Percentiles rank a stretch among this genome's conserved stretches.
These are phyloP conservation scores for Sphaerophoria taeniata DNA, from an alignment of 2,888 invertebrate species.

Conservation along the genomic window DNA sequence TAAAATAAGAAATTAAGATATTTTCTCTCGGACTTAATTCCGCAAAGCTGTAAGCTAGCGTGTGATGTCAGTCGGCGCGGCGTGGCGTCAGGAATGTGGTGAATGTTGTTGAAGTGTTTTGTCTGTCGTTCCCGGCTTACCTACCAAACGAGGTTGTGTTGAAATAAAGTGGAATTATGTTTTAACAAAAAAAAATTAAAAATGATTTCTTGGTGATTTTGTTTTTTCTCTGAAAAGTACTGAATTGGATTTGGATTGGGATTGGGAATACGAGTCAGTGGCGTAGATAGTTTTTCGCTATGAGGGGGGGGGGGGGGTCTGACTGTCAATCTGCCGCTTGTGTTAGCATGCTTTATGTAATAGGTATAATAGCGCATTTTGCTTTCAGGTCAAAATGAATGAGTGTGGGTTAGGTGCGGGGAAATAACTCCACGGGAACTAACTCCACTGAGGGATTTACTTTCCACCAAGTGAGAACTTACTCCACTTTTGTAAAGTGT, in stretches of 20 bases:
- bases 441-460: too few species aligned
- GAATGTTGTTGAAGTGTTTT: not conserved
- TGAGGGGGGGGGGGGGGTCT: too few species aligned
- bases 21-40: constrained; percentile 18
- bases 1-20: constrained; percentile 36
- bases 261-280: constrained; percentile 20
- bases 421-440: too few species aligned
- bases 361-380: too few species aligned
- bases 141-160: not conserved
- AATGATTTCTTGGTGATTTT: constrained; percentile 1
- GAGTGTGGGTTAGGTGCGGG: too few species aligned
- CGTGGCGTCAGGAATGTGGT: too few species aligned
- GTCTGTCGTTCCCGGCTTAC: not conserved
- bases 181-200: constrained; percentile 18
- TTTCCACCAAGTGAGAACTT: too few species aligned
- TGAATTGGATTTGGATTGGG: constrained; percentile 21
- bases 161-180: constrained; percentile 18
- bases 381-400: too few species aligned
- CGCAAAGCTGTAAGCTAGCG: not conserved
- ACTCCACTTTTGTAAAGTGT: too few species aligned
- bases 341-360: too few species aligned
- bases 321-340: too few species aligned
- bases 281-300: too few species aligned
- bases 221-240: not conserved
- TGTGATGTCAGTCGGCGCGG: not conserved